A percentile compares a stretch with the other conserved stretches of the same genome.
Conservation (phyloP, 2,113 vertebrate genomes). For the Anolis sagrei region DNA sequence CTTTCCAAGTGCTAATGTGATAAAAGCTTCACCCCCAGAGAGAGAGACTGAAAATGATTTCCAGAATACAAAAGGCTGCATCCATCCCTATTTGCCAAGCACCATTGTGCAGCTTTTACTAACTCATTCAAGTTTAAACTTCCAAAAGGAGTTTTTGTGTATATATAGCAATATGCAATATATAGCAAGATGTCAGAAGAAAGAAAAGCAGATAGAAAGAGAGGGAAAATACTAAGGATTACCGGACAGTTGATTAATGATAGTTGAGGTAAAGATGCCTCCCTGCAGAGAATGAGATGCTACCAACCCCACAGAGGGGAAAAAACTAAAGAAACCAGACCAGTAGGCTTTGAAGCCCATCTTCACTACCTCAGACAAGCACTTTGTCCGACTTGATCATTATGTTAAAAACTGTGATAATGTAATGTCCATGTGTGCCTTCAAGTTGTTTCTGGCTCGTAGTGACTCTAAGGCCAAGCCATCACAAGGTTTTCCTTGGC, state of each 20-base stretch:
- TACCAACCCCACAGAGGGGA: not conserved
- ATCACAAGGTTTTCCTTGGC: no score
- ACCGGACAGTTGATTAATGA: conserved; percentile 63
- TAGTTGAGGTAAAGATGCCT: conserved; percentile 57
- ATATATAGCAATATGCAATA: conserved; percentile 79
- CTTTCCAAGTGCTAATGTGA: no score
- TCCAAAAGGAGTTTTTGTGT: conserved; percentile 78
- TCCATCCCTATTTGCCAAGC: not conserved
- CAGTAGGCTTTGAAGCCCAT: conserved; percentile 53
- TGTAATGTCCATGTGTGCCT: not conserved
- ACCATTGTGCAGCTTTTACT: conserved; percentile 41
- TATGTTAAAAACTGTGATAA: not conserved
- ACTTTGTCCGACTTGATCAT: not conserved
- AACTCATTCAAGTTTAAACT: conserved; percentile 78
- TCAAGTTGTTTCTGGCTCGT: not conserved
- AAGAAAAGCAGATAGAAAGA: conserved; percentile 55
- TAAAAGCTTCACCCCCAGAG: no score
- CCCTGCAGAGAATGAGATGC: not conserved
- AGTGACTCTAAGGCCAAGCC: not conserved
- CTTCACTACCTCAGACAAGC: conserved; percentile 43
- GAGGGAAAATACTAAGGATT: conserved; percentile 55
- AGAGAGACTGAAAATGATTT: not conserved
- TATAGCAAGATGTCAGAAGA: conserved; percentile 79
- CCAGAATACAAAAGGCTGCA: not conserved
- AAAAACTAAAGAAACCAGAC: conserved; percentile 8